phyloP scores from a whole-genome alignment of 2,797 vertebrate species.

The Ctenopoma kingsleyae region DNA sequence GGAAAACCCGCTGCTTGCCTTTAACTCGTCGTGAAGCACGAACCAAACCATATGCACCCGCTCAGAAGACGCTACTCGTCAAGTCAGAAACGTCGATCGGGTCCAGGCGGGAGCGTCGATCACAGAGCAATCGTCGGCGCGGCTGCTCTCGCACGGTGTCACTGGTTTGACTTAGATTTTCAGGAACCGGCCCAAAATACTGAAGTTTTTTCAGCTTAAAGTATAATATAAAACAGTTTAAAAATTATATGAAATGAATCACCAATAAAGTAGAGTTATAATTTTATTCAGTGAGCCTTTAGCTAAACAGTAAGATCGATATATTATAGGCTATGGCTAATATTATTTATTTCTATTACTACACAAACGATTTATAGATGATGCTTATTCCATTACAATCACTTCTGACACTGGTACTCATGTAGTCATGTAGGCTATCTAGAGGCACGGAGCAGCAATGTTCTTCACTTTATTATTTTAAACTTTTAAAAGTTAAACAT shows the following conservation, averaged over 20 bases:
- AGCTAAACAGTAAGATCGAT: too few relatives aligned
- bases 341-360: neutral
- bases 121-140: conserved; percentile 65
- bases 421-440: neutral
- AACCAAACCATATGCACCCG: conserved; percentile 45
- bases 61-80: conserved; percentile 60
- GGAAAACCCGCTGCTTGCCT: conserved; percentile 59
- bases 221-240: neutral
- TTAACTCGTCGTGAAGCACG: conserved; percentile 46
- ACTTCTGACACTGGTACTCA: neutral
- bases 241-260: neutral
- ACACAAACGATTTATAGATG: neutral
- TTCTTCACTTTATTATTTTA: neutral
- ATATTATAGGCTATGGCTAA: too few relatives aligned
- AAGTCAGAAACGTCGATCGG: conserved; percentile 59
- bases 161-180: neutral
- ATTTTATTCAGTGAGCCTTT: neutral
- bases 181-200: neutral
- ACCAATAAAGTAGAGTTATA: neutral
- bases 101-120: conserved; percentile 45
- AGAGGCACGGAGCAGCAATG: neutral
- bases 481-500: neutral
- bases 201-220: neutral
- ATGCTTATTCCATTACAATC: neutral
- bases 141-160: neutral